Base-by-base conservation (phyloP, 2,797 vertebrate species). In the Allobates femoralis region DNA sequence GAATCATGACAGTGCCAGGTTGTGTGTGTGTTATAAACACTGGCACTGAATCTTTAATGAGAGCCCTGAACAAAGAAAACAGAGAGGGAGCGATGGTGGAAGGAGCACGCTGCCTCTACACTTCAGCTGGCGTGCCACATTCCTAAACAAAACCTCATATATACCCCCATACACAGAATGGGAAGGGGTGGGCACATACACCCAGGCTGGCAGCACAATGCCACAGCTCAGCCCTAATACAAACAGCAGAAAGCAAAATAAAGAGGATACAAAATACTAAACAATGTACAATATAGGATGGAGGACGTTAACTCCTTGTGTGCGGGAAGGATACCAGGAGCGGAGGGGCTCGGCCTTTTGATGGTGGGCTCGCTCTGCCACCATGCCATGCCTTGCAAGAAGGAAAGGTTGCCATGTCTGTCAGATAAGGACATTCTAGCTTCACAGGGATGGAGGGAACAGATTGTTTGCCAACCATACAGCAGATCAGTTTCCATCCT, bases 31-130 rank as follows among this genome's bases (percentile, higher is more conserved):
- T 80, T 74, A 84, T 80, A 90, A 92, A 92, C 91, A 92, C 90
- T 91, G 93, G 91, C 92, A 92, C 91, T 60, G 94, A 93, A 92
- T 93, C 92, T 93, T 93, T 92, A 93, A 94, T 94, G 91, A 93
- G 93, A 91, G 91, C 88, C 90, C 90, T 92, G 93, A 95, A 95
- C 94, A 95, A 95, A 95, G 94, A 91, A 91, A 91, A 90, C 91
- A 89, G 58, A 89, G 82, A 5, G 56, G 89, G 82, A 1, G 84
- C 41, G 53, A 79, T 60, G 86, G 75, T 51, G 75, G 76, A 58
- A 50, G 58, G 50, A 84, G 74, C 62, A 77, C 37, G 85, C 46
- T 32, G 73, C 80, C 58, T 60, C 64, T 69, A 71, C 19, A 79
- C 75, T 84, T 84, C 64, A 87, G 75, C 53, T 79, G n/a, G 71